A percentile compares a stretch with the other conserved stretches of the same genome.
These are phyloP conservation scores for Muricea muricata DNA, from an alignment of 92 coral and sea anemone genomes.

Conservation along the genomic window DNA sequence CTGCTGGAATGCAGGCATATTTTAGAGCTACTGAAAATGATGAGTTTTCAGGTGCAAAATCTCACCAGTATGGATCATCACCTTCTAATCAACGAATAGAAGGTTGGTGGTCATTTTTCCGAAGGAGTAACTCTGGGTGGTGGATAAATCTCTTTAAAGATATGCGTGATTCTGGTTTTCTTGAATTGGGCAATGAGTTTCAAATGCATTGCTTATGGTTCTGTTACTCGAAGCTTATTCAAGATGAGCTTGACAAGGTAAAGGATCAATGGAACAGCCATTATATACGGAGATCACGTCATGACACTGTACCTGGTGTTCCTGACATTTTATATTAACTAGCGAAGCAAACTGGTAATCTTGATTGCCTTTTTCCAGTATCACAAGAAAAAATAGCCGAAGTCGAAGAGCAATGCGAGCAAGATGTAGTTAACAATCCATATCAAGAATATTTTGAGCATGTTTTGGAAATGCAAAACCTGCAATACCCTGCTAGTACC, in stretches of 20 bases:
- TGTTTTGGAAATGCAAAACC: background rate
- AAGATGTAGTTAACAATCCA: background rate
- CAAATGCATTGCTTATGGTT: slow-evolving; percentile 32
- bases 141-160: too few relatives aligned
- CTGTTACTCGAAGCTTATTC: slow-evolving; percentile 25
- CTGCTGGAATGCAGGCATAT: too few relatives aligned
- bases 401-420: background rate
- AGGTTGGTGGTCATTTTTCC: too few relatives aligned
- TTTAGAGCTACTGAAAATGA: too few relatives aligned
- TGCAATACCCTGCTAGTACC: background rate
- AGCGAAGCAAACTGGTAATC: background rate
- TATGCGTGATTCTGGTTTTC: slow-evolving; percentile 21
- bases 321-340: slow-evolving; percentile 30
- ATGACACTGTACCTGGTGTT: slow-evolving; percentile 34
- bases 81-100: too few relatives aligned
- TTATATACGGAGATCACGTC: slow-evolving; percentile 19
- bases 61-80: too few relatives aligned
- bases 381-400: background rate
- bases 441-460: background rate
- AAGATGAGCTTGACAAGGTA: slow-evolving; percentile 22
- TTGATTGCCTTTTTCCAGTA: slow-evolving; percentile 17
- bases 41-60: too few relatives aligned
- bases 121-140: too few relatives aligned
- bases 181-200: slow-evolving; percentile 30
- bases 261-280: slow-evolving; percentile 34